These are phyloP conservation scores for Epirrhoe tristata DNA, from an alignment of 2,888 invertebrate species.

Conservation along the genomic window DNA sequence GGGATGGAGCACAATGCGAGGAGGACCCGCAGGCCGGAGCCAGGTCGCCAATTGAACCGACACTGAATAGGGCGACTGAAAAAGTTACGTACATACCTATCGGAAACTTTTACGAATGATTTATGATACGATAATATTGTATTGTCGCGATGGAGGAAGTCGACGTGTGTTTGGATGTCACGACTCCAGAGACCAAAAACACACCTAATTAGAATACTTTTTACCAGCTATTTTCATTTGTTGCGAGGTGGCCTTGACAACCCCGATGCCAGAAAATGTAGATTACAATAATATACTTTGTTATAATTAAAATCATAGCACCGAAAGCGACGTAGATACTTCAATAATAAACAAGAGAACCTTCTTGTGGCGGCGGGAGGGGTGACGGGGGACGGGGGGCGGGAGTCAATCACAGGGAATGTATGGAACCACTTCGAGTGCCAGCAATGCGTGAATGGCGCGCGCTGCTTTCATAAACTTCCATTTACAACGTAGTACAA, in stretches of 20 bases:
- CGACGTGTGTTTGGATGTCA: background rate
- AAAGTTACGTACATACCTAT: conserved; percentile 10
- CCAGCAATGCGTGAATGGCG: conserved; percentile 10
- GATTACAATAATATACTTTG: background rate
- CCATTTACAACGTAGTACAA: conserved; percentile 5
- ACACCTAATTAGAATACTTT: background rate
- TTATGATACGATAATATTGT: conserved; percentile 4
- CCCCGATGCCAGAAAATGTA: too few relatives aligned
- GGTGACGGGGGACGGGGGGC: background rate
- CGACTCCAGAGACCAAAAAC: background rate
- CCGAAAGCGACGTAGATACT: conserved; percentile 8
- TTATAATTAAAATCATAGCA: conserved; percentile 1
- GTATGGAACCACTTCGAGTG: conserved; percentile 16
- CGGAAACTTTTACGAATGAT: conserved; percentile 8
- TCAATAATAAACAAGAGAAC: conserved; percentile 9
- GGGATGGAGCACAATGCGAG: conserved; percentile 11
- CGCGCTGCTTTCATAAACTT: conserved; percentile 5
- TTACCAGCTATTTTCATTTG: too few relatives aligned
- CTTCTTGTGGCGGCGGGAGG: conserved; percentile 3
- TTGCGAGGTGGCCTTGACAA: background rate
- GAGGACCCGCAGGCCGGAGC: background rate
- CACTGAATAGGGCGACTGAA: conserved; percentile 12
- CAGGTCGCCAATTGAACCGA: conserved; percentile 14
- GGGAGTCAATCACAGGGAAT: conserved; percentile 17
- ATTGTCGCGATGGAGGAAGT: background rate